phyloP scores from a whole-genome alignment of 2,113 vertebrate species.

The Apodemus sylvaticus region DNA sequence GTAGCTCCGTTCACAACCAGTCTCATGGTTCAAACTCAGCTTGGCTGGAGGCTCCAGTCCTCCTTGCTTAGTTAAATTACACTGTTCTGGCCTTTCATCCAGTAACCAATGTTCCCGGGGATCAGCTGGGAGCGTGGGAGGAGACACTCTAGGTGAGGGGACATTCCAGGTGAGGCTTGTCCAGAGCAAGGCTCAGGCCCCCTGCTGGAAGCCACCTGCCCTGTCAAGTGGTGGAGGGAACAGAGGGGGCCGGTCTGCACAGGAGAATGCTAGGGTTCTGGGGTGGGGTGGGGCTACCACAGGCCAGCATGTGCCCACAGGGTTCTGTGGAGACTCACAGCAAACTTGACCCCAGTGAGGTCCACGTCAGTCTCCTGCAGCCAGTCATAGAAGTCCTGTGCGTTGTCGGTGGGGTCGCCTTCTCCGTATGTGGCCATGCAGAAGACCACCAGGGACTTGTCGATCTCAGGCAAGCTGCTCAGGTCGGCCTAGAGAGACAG shows the following conservation, averaged over 20 bases:
- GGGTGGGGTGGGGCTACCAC: neutral
- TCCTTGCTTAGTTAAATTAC: neutral
- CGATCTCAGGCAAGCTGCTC: constrained; percentile 91
- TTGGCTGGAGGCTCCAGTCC: neutral
- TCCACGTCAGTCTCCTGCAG: constrained; percentile 92
- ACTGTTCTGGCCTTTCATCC: neutral
- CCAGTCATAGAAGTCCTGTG: constrained; percentile 99
- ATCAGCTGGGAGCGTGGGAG: rapidly evolving
- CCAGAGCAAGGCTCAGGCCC: neutral
- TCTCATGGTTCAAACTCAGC: neutral
- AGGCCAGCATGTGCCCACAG: rapidly evolving
- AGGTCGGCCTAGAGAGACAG: constrained; percentile 89
- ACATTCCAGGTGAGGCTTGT: neutral
- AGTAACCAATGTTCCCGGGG: neutral
- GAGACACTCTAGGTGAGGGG: no score
- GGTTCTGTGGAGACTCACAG: constrained; percentile 86
- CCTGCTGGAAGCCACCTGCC: neutral
- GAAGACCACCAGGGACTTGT: constrained; percentile 95
- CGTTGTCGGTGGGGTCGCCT: constrained; percentile 97
- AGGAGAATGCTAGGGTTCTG: neutral
- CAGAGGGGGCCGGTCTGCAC: neutral
- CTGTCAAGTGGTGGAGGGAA: rapidly evolving
- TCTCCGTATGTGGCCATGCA: constrained; percentile 99
- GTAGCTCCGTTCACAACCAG: neutral
- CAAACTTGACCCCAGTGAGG: constrained; percentile 92